Evolutionary conservation across 2,113 vertebrate species (phyloP).

Genomic region (Tragelaphus imberbis): DNA sequence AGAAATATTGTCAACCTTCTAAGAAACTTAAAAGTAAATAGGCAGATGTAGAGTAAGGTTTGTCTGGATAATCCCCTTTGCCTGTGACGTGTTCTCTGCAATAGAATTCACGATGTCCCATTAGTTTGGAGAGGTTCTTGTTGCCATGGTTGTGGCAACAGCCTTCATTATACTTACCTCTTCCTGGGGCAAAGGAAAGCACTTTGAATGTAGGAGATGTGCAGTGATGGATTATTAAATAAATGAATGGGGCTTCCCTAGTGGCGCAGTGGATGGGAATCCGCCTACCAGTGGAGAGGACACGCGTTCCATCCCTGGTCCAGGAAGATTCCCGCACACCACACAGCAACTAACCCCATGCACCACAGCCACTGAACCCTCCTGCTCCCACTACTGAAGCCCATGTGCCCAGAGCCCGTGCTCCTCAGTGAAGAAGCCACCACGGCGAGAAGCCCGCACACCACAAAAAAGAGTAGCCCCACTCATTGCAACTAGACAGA

Average conservation of each 20-base stretch:
- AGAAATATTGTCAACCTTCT: constrained; percentile 5
- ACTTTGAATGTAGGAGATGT: neutral
- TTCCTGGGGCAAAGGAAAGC: neutral
- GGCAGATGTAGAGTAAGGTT: neutral
- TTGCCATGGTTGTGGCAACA: neutral
- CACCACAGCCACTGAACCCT: accelerated
- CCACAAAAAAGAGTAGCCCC: neutral
- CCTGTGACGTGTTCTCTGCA: neutral
- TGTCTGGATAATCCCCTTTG: neutral
- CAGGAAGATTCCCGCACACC: neutral
- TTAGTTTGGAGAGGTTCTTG: neutral
- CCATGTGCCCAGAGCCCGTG: neutral
- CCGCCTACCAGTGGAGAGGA: neutral
- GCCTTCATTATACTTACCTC: neutral
- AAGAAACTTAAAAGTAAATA: neutral
- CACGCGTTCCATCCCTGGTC: neutral
- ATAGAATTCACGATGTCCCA: neutral
- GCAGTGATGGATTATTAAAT: neutral
- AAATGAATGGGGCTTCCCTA: neutral
- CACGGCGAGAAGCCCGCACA: neutral
- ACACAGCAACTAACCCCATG: neutral
- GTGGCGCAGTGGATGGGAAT: neutral
- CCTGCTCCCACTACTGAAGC: neutral
- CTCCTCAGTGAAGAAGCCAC: neutral
- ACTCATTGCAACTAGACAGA: neutral